Conservation (phyloP, 2,113 vertebrate species). For the Callorhinus ursinus region DNA sequence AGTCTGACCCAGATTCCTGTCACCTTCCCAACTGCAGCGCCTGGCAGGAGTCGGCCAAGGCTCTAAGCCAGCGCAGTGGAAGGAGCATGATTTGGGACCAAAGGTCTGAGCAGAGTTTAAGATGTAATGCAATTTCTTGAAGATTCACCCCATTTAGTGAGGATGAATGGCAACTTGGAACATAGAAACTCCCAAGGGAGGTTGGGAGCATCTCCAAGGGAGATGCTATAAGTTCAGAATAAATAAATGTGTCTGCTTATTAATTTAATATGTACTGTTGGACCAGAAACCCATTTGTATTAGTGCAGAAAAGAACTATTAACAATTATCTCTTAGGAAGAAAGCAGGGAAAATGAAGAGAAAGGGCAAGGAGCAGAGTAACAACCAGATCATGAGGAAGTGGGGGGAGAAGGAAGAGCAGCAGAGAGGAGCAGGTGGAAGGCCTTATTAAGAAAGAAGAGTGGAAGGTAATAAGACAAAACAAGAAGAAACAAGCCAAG, state of each 20-base stretch:
- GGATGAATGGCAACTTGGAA: neutral
- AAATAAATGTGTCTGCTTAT: conserved; percentile 59
- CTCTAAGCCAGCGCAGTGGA: neutral
- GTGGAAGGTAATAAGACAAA: neutral
- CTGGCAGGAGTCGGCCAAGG: neutral
- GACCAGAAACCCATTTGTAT: neutral
- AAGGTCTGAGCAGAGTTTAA: neutral
- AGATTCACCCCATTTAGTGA: neutral
- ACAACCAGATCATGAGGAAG: accelerated
- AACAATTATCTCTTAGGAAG: conserved; percentile 17
- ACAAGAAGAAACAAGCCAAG: neutral
- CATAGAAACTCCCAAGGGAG: neutral
- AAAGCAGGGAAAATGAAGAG: neutral
- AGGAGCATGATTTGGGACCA: neutral
- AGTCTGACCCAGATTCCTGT: neutral
- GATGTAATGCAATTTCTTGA: neutral
- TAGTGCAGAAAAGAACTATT: neutral
- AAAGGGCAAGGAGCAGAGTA: neutral
- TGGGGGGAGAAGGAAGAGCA: neutral
- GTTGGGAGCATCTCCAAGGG: too few relatives aligned
- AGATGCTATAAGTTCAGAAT: neutral
- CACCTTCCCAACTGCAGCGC: accelerated
- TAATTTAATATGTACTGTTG: conserved; percentile 15
- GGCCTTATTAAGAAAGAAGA: neutral
- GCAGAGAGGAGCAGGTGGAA: neutral